phyloP scores from a whole-genome alignment of 2,797 vertebrate species.

The Heterohyrax brucei region DNA sequence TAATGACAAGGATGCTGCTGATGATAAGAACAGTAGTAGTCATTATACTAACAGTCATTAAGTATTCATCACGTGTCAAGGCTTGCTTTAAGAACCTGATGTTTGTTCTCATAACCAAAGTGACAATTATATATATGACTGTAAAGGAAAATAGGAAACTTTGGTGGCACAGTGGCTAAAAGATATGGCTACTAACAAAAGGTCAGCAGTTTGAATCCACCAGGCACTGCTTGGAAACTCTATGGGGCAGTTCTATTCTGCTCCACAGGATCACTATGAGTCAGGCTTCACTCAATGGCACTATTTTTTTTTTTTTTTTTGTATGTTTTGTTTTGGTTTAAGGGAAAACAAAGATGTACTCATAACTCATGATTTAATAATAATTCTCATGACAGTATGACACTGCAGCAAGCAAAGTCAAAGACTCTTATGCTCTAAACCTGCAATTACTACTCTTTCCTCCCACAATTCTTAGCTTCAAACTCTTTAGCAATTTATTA shows the following conservation, averaged over 20 bases:
- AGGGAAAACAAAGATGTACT: conserved; percentile 46
- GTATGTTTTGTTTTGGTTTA: too few species aligned
- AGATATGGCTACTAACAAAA: too few species aligned
- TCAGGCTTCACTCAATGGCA: too few species aligned
- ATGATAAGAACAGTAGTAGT: neutral
- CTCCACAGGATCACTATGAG: too few species aligned
- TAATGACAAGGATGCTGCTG: neutral
- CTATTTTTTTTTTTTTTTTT: too few species aligned
- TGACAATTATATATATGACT: neutral
- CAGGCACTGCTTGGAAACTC: too few species aligned
- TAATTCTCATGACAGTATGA: neutral
- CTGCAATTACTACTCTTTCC: conserved; percentile 29
- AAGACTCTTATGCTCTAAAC: conserved; percentile 40
- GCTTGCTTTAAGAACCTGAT: neutral
- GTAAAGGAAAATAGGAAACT: too few species aligned
- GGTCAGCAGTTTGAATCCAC: too few species aligned
- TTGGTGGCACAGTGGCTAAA: too few species aligned
- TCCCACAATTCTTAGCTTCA: conserved; percentile 32
- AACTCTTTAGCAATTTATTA: conserved; percentile 66
- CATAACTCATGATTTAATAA: neutral
- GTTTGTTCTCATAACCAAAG: neutral
- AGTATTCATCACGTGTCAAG: neutral
- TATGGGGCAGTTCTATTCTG: too few species aligned
- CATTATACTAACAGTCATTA: neutral
- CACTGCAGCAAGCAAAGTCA: conserved; percentile 56